Percentiles rank a stretch among this genome's conserved stretches.
Conservation (phyloP, 2,888 invertebrate species). For the Andrena dorsata region DNA sequence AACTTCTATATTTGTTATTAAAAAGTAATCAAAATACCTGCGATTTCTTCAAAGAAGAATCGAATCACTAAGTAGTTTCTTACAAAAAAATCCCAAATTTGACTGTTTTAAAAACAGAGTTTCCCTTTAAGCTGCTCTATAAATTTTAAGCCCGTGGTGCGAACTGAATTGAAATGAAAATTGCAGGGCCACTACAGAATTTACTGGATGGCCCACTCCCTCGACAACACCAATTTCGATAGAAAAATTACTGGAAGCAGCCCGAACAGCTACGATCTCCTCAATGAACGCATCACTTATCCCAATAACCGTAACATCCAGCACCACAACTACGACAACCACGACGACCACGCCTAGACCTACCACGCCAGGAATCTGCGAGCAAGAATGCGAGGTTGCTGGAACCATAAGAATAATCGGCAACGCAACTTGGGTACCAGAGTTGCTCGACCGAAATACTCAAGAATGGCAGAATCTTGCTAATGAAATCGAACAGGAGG, state of each 20-base stretch:
- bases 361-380: slow-evolving; percentile 92
- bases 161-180: slow-evolving; percentile 3
- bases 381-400: slow-evolving; percentile 92
- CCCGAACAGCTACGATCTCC: slow-evolving; percentile 88
- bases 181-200: slow-evolving; percentile 93
- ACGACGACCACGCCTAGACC: slow-evolving; percentile 90
- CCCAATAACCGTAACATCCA: slow-evolving; percentile 85
- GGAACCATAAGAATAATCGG: slow-evolving; percentile 94
- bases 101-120: no score
- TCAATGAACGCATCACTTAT: slow-evolving; percentile 84
- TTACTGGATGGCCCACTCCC: slow-evolving; percentile 96
- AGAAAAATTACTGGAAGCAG: slow-evolving; percentile 91
- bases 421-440: slow-evolving; percentile 92
- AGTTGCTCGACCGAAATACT: slow-evolving; percentile 94
- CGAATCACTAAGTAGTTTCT: no score
- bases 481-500: slow-evolving; percentile 92
- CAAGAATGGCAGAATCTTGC: slow-evolving; percentile 94
- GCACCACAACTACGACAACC: slow-evolving; percentile 89
- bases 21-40: no score
- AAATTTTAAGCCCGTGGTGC: no score
- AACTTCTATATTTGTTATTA: no score
- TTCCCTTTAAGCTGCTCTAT: no score
- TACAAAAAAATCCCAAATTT: no score
- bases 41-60: no score
- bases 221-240: slow-evolving; percentile 95